These are phyloP conservation scores for Hydrolagus colliei DNA, from an alignment of 2,797 vertebrate genomes.

Conservation along the genomic window DNA sequence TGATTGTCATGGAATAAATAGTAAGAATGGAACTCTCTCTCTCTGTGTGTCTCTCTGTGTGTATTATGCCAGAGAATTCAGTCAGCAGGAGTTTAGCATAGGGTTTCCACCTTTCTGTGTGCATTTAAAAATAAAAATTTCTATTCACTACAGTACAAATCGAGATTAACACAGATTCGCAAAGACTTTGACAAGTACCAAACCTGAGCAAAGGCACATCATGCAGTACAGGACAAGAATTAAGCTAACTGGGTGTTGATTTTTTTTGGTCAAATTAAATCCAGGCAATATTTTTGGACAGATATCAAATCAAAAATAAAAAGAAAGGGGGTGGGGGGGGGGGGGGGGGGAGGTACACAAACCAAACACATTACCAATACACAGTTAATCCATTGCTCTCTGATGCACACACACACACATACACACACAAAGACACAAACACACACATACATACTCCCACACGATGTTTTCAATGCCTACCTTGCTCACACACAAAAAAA, in stretches of 20 bases:
- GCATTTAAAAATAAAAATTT: too few relatives aligned
- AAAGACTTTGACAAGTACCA: neutral
- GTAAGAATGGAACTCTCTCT: neutral
- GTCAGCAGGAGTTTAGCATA: neutral
- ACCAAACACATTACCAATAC: neutral
- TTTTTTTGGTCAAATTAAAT: neutral
- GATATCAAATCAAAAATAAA: neutral
- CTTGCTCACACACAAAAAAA: neutral
- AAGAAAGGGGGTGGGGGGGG: too few relatives aligned
- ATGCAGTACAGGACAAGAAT: neutral
- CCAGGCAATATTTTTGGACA: neutral
- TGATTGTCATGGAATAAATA: neutral
- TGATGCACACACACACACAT: too few relatives aligned
- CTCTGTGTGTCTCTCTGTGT: too few relatives aligned
- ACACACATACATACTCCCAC: neutral
- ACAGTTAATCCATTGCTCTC: neutral
- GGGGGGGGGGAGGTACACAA: neutral
- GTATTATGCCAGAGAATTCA: neutral
- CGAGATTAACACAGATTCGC: neutral
- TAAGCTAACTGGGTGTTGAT: neutral
- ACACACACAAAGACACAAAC: neutral
- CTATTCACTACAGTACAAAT: too few relatives aligned
- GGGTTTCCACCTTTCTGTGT: too few relatives aligned
- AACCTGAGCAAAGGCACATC: neutral
- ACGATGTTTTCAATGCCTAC: constrained; percentile 6